These are phyloP conservation scores for Nematolebias whitei DNA, from an alignment of 2,113 vertebrate genomes.

Conservation along the genomic window DNA sequence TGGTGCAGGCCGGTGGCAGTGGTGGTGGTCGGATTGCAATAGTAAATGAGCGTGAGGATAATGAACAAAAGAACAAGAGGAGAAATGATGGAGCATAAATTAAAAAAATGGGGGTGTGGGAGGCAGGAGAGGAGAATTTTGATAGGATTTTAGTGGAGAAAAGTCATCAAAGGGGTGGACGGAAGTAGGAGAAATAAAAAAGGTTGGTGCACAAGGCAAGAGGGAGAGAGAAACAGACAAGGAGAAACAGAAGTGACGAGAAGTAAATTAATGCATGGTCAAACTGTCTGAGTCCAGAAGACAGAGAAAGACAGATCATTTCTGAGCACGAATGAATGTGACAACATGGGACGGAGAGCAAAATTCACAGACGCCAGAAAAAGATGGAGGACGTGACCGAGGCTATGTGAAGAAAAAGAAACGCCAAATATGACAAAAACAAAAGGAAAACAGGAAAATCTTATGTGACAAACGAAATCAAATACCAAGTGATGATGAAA, in stretches of 20 bases:
- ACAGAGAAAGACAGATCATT: constrained; percentile 69
- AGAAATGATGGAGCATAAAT: constrained; percentile 26
- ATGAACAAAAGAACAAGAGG: constrained; percentile 27
- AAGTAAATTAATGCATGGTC: constrained; percentile 79
- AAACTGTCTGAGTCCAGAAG: constrained; percentile 73
- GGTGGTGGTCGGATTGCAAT: constrained; percentile 68
- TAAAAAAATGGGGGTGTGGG: constrained; percentile 9
- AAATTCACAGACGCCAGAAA: constrained; percentile 39
- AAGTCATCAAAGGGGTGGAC: constrained; percentile 3
- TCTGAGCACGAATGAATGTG: constrained; percentile 60
- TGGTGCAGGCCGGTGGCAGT: constrained; percentile 68
- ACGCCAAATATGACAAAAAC: constrained; percentile 5
- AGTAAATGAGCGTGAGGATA: constrained; percentile 63
- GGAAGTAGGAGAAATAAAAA: constrained; percentile 33
- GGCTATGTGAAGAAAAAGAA: constrained; percentile 19
- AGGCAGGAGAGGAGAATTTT: not conserved
- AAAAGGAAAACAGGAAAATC: constrained; percentile 42
- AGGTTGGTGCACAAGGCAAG: constrained; percentile 18
- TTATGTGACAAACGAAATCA: constrained; percentile 50
- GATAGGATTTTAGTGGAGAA: constrained; percentile 9
- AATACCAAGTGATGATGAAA: constrained; percentile 59
- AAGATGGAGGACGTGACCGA: constrained; percentile 38
- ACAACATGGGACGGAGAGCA: constrained; percentile 33
- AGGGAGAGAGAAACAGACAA: constrained; percentile 55
- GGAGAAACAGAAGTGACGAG: constrained; percentile 74